phyloP scores from a whole-genome alignment of 2,113 vertebrate genomes.

The Catharus bicknelli region DNA sequence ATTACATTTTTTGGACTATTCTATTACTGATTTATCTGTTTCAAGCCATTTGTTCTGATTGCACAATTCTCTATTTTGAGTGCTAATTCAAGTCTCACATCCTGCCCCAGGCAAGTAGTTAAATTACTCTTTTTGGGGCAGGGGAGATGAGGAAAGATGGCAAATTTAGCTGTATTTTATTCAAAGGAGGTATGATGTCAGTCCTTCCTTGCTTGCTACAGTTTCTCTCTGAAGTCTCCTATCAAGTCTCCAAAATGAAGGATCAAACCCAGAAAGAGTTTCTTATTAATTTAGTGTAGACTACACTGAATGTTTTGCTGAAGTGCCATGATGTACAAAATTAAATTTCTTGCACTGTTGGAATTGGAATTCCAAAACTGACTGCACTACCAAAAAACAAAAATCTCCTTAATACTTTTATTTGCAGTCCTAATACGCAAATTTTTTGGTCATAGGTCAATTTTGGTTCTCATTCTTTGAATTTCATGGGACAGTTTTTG shows the following conservation, averaged over 20 bases:
- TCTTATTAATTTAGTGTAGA: neutral
- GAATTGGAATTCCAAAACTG: neutral
- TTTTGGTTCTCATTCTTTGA: neutral
- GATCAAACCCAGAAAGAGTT: neutral
- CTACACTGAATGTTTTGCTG: neutral
- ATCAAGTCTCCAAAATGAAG: neutral
- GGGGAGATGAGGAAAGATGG: rapidly evolving
- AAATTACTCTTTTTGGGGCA: neutral
- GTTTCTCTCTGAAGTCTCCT: neutral
- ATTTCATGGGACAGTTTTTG: neutral
- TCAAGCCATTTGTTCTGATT: neutral
- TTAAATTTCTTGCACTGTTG: neutral
- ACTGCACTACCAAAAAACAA: neutral
- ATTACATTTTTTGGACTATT: neutral
- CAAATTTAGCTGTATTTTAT: neutral
- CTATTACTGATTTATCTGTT: neutral
- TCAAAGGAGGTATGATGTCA: neutral
- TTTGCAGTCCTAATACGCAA: neutral
- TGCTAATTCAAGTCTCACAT: neutral
- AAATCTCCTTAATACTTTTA: neutral
- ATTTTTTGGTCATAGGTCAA: neutral
- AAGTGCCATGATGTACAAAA: neutral
- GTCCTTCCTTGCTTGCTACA: neutral
- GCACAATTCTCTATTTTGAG: neutral
- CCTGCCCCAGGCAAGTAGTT: neutral